Evolutionary conservation across 2,113 vertebrate species (phyloP).

Genomic region (Acanthochromis polyacanthus): DNA sequence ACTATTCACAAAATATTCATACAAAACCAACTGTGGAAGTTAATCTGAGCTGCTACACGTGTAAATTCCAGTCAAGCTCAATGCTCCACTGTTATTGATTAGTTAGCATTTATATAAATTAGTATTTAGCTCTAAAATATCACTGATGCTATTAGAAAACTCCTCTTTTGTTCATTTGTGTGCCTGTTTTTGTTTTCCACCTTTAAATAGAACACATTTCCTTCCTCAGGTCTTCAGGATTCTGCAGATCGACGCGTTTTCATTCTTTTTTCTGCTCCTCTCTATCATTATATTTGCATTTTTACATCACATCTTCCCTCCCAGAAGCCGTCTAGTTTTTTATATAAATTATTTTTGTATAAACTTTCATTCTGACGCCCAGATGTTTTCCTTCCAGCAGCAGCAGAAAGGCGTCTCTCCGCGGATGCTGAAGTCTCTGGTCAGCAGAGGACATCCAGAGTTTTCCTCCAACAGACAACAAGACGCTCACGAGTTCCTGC

Average conservation of each 20-base stretch:
- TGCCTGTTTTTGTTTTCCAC: not conserved
- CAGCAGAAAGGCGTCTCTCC: slow-evolving; percentile 93
- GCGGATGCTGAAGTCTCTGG: slow-evolving; percentile 94
- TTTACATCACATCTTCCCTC: too few species aligned
- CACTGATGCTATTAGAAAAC: too few species aligned
- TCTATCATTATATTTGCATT: not conserved
- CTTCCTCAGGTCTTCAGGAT: not conserved
- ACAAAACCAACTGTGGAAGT: too few species aligned
- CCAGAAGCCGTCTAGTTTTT: not conserved
- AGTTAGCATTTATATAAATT: too few species aligned
- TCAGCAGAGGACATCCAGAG: slow-evolving; percentile 94
- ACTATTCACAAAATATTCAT: too few species aligned
- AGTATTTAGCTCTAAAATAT: too few species aligned
- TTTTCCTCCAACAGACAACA: slow-evolving; percentile 97
- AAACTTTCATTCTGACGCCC: slow-evolving; percentile 25
- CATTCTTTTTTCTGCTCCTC: not conserved
- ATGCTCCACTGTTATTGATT: too few species aligned
- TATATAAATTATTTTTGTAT: too few species aligned
- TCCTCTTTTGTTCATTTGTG: too few species aligned
- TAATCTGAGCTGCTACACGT: too few species aligned
- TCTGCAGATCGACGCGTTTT: not conserved
- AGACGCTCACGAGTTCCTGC: slow-evolving; percentile 94
- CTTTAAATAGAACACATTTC: not conserved
- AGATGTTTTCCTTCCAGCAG: slow-evolving; percentile 81
- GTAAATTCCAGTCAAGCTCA: too few species aligned